A percentile compares a stretch with the other conserved stretches of the same genome.
Conservation (phyloP, 2,888 invertebrate species). For the Cataglyphis livida region DNA sequence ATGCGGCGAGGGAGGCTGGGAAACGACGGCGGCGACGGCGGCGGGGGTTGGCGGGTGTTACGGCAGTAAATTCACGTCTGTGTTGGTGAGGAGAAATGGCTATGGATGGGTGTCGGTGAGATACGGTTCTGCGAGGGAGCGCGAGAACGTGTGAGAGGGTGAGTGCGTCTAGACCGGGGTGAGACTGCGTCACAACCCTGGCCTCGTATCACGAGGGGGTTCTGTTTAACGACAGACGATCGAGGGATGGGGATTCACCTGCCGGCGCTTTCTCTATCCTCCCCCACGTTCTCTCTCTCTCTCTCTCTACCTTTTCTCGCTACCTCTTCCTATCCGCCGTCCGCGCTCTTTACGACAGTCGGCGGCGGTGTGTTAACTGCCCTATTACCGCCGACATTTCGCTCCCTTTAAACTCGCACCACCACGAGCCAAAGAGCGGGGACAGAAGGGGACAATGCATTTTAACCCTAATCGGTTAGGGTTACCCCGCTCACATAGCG, state of each 20-base stretch:
- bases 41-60: constrained; percentile 53
- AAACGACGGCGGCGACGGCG: constrained; percentile 22
- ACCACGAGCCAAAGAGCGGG: background rate
- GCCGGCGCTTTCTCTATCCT: constrained; percentile 54
- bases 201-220: constrained; percentile 77
- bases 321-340: constrained; percentile 53
- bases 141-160: constrained; percentile 58
- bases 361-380: constrained; percentile 70
- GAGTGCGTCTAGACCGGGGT: constrained; percentile 83
- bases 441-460: constrained; percentile 1
- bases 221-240: constrained; percentile 82
- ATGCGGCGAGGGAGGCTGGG: constrained; percentile 52
- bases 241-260: constrained; percentile 79
- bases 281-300: constrained; percentile 26
- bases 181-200: constrained; percentile 83
- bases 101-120: constrained; percentile 78
- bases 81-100: constrained; percentile 79
- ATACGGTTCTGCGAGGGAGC: constrained; percentile 60
- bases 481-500: background rate
- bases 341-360: constrained; percentile 55
- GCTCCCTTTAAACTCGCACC: constrained; percentile 64
- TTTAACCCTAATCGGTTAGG: constrained; percentile 14
- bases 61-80: constrained; percentile 83
- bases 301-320: constrained; percentile 40
- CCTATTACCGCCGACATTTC: constrained; percentile 70